Conservation (phyloP, 2,888 invertebrate species). For the Drosophila borealis region DNA sequence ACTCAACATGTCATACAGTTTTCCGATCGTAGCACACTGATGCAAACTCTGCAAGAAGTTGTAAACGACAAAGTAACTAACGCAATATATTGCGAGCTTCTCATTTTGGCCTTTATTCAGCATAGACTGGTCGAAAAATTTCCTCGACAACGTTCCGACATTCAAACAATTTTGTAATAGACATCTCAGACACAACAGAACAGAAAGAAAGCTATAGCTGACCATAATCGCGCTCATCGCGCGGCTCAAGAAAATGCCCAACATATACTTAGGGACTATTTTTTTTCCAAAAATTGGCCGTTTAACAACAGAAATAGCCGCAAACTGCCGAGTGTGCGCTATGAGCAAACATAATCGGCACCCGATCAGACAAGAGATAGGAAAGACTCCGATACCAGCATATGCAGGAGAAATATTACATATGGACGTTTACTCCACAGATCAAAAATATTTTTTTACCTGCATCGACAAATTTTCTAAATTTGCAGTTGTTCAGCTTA, state of each 20-base stretch:
- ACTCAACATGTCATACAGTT: neutral
- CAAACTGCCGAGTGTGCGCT: constrained; percentile 1
- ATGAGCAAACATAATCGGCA: constrained; percentile 7
- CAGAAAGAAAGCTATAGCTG: neutral
- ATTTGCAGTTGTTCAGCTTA: no score
- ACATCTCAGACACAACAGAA: neutral
- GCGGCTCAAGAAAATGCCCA: neutral
- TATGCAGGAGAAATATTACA: no score
- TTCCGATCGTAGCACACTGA: neutral
- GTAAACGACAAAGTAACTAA: no score
- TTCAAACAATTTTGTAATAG: neutral
- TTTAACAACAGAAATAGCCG: constrained; percentile 1
- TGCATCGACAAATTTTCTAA: neutral
- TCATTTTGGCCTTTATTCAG: neutral
- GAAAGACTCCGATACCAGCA: constrained; percentile 1
- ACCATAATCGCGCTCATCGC: neutral
- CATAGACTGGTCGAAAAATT: neutral
- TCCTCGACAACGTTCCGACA: neutral
- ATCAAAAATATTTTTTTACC: constrained; percentile 3
- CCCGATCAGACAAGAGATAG: constrained; percentile 8
- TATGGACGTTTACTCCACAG: neutral
- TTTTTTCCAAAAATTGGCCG: constrained; percentile 1
- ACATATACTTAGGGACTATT: constrained; percentile 1
- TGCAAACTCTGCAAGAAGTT: no score
- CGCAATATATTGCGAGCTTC: no score